These are phyloP conservation scores for Lissonota sp. DNA, from an alignment of 2,888 invertebrate species.

Conservation along the genomic window DNA sequence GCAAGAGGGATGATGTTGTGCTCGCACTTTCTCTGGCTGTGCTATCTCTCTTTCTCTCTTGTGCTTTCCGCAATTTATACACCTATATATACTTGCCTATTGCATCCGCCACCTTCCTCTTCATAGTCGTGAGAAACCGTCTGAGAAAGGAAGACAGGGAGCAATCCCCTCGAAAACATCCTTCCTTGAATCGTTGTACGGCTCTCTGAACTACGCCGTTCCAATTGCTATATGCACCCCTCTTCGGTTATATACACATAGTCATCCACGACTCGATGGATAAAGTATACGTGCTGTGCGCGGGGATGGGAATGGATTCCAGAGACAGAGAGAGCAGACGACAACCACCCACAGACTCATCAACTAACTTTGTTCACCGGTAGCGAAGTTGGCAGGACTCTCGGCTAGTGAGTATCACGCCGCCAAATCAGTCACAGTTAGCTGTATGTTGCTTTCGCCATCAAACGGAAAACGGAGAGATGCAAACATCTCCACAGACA, in stretches of 20 bases:
- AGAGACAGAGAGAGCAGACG: constrained; percentile 64
- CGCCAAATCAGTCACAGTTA: constrained; percentile 81
- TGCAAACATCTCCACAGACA: constrained; percentile 76
- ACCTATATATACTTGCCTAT: constrained; percentile 38
- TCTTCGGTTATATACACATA: constrained; percentile 50
- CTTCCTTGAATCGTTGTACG: constrained; percentile 40
- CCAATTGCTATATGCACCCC: constrained; percentile 38
- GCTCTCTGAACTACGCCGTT: constrained; percentile 37
- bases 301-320: constrained; percentile 54
- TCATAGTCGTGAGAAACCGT: constrained; percentile 42
- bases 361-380: constrained; percentile 82
- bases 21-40: constrained; percentile 62
- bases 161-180: constrained; percentile 38
- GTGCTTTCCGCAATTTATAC: constrained; percentile 36
- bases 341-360: constrained; percentile 80
- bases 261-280: constrained; percentile 39
- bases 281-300: constrained; percentile 56
- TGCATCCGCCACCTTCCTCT: constrained; percentile 33
- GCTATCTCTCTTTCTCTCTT: constrained; percentile 62
- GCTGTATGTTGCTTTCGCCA: constrained; percentile 79
- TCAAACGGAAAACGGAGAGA: constrained; percentile 80
- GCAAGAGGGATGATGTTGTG: constrained; percentile 65
- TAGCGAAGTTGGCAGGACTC: constrained; percentile 76
- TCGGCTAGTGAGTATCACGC: constrained; percentile 74
- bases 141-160: constrained; percentile 42